Conservation (phyloP, 2,888 invertebrate genomes). For the Dyspetes luteomarginatus region DNA sequence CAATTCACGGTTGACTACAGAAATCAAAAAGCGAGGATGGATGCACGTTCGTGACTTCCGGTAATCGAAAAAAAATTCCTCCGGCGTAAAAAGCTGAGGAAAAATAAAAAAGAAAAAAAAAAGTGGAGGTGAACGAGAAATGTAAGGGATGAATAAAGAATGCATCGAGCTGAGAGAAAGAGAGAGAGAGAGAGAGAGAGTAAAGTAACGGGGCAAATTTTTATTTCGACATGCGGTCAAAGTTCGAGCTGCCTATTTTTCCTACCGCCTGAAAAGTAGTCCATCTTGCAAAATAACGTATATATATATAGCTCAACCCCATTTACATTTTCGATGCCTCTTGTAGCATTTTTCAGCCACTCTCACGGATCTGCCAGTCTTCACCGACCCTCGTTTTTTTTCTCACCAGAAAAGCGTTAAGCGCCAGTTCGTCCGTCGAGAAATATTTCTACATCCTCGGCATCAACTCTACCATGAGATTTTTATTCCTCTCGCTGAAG, state of each 20-base stretch:
- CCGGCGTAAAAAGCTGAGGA: constrained; percentile 9
- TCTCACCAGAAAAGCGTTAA: not conserved
- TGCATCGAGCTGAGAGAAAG: not conserved
- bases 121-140: constrained; percentile 31
- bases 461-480: constrained; percentile 43
- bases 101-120: constrained; percentile 50
- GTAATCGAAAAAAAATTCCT: constrained; percentile 39
- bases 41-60: constrained; percentile 21
- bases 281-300: constrained; percentile 14
- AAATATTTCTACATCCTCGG: constrained; percentile 50
- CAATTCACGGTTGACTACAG: constrained; percentile 3
- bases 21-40: constrained; percentile 15
- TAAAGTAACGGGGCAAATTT: constrained; percentile 42
- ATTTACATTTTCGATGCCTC: no score
- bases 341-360: no score
- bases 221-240: constrained; percentile 52
- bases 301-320: no score
- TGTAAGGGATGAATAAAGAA: constrained; percentile 40
- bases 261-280: constrained; percentile 44
- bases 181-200: no score
- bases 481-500: constrained; percentile 28
- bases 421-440: constrained; percentile 30
- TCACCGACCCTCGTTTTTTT: no score
- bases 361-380: no score
- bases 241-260: constrained; percentile 34